phyloP scores from a whole-genome alignment of 2,888 invertebrate genomes.

The Eulithis prunata region DNA sequence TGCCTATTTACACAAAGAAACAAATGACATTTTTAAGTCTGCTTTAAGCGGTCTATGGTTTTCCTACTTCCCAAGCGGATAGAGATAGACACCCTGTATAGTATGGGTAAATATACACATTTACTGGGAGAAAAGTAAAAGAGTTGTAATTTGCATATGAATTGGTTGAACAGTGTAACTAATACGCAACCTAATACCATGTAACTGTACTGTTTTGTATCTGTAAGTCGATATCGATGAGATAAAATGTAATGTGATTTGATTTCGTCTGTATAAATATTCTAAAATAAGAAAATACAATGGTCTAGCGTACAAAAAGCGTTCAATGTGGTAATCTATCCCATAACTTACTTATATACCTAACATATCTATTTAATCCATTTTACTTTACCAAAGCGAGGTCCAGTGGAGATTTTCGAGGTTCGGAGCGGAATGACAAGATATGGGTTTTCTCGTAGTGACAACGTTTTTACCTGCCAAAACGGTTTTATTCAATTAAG shows the following conservation, averaged over 20 bases:
- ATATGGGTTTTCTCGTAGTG: too few species aligned
- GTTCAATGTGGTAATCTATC: not conserved
- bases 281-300: constrained; percentile 1
- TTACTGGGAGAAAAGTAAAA: constrained; percentile 19
- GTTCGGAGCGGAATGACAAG: too few species aligned
- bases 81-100: constrained; percentile 13
- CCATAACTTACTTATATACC: not conserved
- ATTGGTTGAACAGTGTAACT: constrained; percentile 17
- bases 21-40: not conserved
- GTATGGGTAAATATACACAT: constrained; percentile 3
- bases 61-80: not conserved
- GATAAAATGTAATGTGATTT: constrained; percentile 16
- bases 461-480: too few species aligned
- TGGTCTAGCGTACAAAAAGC: too few species aligned
- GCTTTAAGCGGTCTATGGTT: not conserved
- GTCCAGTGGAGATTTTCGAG: not conserved
- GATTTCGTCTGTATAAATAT: constrained; percentile 4
- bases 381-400: too few species aligned
- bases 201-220: constrained; percentile 17
- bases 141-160: constrained; percentile 22
- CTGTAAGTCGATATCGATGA: constrained; percentile 12
- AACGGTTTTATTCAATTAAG: too few species aligned
- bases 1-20: too few species aligned
- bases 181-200: constrained; percentile 1
- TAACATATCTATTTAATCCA: not conserved